Evolutionary conservation across 2,113 vertebrate species (phyloP).

Genomic region (Strigops habroptila): DNA sequence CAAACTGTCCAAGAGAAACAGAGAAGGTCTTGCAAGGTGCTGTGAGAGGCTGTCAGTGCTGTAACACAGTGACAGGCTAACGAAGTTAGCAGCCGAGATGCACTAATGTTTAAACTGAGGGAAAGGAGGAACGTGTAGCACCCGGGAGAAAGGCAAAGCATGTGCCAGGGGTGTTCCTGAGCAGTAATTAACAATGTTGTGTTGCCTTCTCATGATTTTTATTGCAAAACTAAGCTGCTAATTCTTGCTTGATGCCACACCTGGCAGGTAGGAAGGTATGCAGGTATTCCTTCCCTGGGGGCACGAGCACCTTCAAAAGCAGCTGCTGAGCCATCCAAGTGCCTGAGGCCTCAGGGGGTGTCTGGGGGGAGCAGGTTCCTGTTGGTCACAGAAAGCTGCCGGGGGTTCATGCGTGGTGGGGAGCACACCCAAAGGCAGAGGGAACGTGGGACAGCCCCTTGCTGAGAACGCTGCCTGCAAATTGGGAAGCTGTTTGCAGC

Average conservation of each 20-base stretch:
- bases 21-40: not conserved
- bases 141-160: not conserved
- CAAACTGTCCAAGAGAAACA: not conserved
- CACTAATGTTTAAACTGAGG: not conserved
- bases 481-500: not conserved
- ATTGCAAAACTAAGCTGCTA: rapidly evolving
- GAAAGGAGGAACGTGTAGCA: rapidly evolving
- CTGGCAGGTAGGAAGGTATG: not conserved
- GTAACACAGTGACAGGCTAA: not conserved
- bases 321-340: not conserved
- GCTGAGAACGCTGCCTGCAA: not conserved
- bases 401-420: rapidly evolving
- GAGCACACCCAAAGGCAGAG: not conserved
- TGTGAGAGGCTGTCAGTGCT: not conserved
- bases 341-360: not conserved
- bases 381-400: rapidly evolving
- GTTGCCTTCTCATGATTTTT: not conserved
- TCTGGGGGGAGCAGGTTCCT: not conserved
- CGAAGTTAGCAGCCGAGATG: not conserved
- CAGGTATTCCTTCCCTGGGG: not conserved
- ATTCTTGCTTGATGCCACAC: not conserved
- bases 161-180: not conserved
- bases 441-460: rapidly evolving
- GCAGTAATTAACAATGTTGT: not conserved
- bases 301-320: not conserved